Base-by-base conservation (phyloP, 1,140 invertebrate genomes). In the Leptonema lineaticorne region DNA sequence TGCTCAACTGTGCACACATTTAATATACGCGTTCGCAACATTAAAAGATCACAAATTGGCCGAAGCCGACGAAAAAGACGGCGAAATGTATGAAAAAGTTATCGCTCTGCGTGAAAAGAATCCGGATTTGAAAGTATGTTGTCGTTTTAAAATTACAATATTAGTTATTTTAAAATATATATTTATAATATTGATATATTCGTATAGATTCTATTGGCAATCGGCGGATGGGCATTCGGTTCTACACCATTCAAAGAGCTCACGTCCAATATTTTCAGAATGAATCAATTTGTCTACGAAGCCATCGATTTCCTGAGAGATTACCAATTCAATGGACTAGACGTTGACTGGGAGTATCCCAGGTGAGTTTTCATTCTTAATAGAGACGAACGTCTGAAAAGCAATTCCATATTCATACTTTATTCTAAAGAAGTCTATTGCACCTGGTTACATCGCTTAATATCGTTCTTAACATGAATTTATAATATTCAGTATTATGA, bases 311-410 rank as follows among this genome's bases (percentile, higher is more conserved):
- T 96, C 81, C 82, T 98, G 1, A 85, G 95, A 24, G 91, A 94
- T 75, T 91, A 93, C 72, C 90, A 94, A 78, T 97, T 98, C 76
- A 95, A 98, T 76, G 96, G 96, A 5, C 80, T 96, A n/a, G 95
- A 98, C 74, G 90, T 98, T 0, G 95, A 97, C 76, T 98, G 96
- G 95, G 95, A 98, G 81, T 97, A 97, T 80, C 95, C 95, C 2
- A 87, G 89, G 88, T 89, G 78, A 78, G 50, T 18, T 56, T 7
- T n/a, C n/a, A n/a, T n/a, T n/a, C n/a, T n/a, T n/a, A n/a, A n/a
- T n/a, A n/a, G n/a, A n/a, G n/a, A n/a, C n/a, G n/a, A n/a, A n/a
- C n/a, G n/a, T n/a, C n/a, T n/a, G n/a, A n/a, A n/a, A n/a, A n/a
- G n/a, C n/a, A n/a, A n/a, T n/a, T n/a, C n/a, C n/a, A n/a, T n/a